Evolutionary conservation across 1,140 invertebrate species (phyloP), one percentile per base, ranked within the genome.

Genomic region (Arctopsyche grandis): DNA sequence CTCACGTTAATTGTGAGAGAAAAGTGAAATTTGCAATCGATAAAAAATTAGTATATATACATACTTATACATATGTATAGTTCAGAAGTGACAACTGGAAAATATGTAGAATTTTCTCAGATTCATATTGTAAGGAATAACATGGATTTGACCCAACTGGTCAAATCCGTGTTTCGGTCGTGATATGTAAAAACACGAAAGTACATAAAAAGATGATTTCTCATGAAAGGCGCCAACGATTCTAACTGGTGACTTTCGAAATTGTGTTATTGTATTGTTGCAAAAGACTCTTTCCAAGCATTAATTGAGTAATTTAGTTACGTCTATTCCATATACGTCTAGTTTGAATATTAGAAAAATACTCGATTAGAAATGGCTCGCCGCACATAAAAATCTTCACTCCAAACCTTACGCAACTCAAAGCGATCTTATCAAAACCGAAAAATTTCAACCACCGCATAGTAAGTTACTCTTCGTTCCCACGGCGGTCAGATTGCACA

Each of bases 281-380:
- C 56, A 21, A 60, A 60, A 60, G n/a, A 10, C 56, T 60, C 56
- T 60, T 60, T 60, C 16, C 21, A 21, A 60, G 9, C 16, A 21
- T 21, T 60, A 60, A 60, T 60, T 60, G 56, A 60, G 56, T 60
- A 60, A 60, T 60, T 60, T 60, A 21, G 56, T 60, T 60, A 60
- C 56, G 56, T 60, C 16, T n/a, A 38, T 60, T 60, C 56, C 16
- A 60, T 60, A n/a, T 16, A 19, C 56, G 19, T 60, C 14, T 56
- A 14, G 14, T 56, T 56, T 56, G 1, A 1, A 60, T 60, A 19
- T 60, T 60, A 60, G 3, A 38, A 60, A 19, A 19, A 19, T 10
- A 60, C 5, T 19, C 56, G 56, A 21, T 60, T 60, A n/a, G 56
- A 60, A 60, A 60, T 60, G 16, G 7, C 16, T 19, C 56, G 56